Conservation (phyloP, 1,140 invertebrate genomes). For the Scaptomyza hsui region DNA sequence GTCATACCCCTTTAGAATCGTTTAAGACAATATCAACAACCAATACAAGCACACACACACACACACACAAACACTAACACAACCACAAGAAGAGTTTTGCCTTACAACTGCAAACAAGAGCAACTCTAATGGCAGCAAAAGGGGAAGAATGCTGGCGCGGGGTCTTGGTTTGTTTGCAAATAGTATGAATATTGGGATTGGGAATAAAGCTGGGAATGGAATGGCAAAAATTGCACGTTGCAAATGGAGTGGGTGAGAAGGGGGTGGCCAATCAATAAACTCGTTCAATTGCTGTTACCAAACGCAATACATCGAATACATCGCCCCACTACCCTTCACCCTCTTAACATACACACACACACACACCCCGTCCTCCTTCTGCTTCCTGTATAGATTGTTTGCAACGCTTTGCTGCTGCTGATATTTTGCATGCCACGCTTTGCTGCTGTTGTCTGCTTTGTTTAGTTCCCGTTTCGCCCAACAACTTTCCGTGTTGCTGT, state of each 20-base stretch:
- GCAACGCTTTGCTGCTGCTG: slow-evolving; percentile 33
- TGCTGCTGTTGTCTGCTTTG: slow-evolving; percentile 44
- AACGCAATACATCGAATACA: slow-evolving; percentile 43
- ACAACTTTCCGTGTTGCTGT: slow-evolving; percentile 4
- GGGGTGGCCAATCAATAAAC: slow-evolving; percentile 52
- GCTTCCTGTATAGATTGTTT: not conserved
- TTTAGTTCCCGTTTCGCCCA: slow-evolving; percentile 25
- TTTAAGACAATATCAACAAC: slow-evolving; percentile 70
- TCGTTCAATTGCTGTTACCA: slow-evolving; percentile 44
- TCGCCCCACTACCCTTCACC: slow-evolving; percentile 37
- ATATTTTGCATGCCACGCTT: slow-evolving; percentile 46
- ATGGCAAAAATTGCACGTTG: not conserved
- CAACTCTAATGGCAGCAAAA: slow-evolving; percentile 3
- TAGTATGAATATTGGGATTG: slow-evolving; percentile 12
- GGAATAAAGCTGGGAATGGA: not conserved
- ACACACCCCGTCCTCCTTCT: not conserved
- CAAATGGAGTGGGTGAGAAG: too few species aligned
- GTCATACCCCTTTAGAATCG: slow-evolving; percentile 6
- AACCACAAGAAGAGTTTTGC: not conserved
- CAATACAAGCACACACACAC: slow-evolving; percentile 21
- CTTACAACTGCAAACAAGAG: not conserved
- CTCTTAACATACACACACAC: not conserved
- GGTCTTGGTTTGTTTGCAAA: not conserved
- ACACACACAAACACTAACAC: not conserved
- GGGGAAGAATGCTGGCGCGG: not conserved